Evolutionary conservation across 1,140 invertebrate genomes (phyloP).

Genomic region (Battus philenor): DNA sequence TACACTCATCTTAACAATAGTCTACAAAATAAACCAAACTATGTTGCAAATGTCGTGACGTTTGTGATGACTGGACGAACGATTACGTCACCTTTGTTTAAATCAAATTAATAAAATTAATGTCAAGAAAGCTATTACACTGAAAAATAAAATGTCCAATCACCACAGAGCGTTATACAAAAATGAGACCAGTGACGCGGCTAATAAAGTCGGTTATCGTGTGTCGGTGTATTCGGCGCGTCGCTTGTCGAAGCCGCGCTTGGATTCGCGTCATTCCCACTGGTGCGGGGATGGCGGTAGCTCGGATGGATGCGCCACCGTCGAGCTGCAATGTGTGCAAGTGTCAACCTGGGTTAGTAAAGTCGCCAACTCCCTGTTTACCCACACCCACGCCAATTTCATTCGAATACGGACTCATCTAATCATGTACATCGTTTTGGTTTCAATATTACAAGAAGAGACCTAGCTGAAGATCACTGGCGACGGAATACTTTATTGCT

Average conservation of each 20-base stretch:
- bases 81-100: too few relatives aligned
- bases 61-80: not conserved
- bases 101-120: too few relatives aligned
- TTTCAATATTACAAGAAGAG: too few relatives aligned
- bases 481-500: too few relatives aligned
- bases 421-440: too few relatives aligned
- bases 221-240: constrained; percentile 47
- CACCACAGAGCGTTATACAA: not conserved
- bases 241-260: constrained; percentile 44
- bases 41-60: not conserved
- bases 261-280: constrained; percentile 88
- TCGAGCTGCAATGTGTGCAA: constrained; percentile 85
- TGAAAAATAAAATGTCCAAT: constrained; percentile 1
- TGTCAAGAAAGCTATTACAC: too few relatives aligned
- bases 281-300: constrained; percentile 97
- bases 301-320: constrained; percentile 97
- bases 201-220: constrained; percentile 22
- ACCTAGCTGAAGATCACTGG: too few relatives aligned
- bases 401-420: constrained; percentile 25
- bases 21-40: not conserved
- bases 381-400: constrained; percentile 53
- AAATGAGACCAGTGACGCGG: constrained; percentile 3
- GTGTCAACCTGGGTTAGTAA: constrained; percentile 29
- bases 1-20: constrained; percentile 6
- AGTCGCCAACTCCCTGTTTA: constrained; percentile 18